Evolutionary conservation across 2,888 invertebrate species (phyloP).

Genomic region (Lydus trimaculatus): DNA sequence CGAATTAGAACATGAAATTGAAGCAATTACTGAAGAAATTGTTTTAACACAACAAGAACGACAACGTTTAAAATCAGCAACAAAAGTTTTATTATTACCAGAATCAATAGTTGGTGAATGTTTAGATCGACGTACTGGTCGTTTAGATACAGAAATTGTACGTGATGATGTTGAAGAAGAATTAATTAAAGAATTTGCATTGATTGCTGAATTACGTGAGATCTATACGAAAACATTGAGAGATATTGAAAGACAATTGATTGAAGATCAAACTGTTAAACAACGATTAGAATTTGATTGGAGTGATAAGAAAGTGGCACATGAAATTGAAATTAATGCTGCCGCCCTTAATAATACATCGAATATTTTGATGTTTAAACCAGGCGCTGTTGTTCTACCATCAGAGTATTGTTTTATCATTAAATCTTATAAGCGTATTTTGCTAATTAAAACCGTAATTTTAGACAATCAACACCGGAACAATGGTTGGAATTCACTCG

Average conservation of each 20-base stretch:
- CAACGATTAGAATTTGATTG: conserved; percentile 87
- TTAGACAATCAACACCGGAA: conserved; percentile 81
- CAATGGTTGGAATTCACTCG: conserved; percentile 87
- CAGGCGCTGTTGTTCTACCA: conserved; percentile 81
- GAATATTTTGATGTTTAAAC: conserved; percentile 76
- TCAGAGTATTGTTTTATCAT: conserved; percentile 65
- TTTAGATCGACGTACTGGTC: conserved; percentile 72
- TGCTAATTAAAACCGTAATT: conserved; percentile 15
- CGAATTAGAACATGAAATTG: conserved; percentile 74
- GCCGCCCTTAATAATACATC: conserved; percentile 74
- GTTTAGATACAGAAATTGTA: conserved; percentile 77
- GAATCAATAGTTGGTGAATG: conserved; percentile 81
- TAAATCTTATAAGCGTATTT: no score
- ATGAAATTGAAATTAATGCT: conserved; percentile 76
- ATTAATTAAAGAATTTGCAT: conserved; percentile 75
- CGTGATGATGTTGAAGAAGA: conserved; percentile 80
- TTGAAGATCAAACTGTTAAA: conserved; percentile 81
- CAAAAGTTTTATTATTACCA: conserved; percentile 72
- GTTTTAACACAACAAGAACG: conserved; percentile 72
- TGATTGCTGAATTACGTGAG: conserved; percentile 73
- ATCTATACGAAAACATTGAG: conserved; percentile 68
- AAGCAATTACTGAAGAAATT: conserved; percentile 75
- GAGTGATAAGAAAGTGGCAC: conserved; percentile 87
- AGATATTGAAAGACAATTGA: conserved; percentile 74
- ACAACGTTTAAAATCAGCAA: conserved; percentile 72